A percentile compares a stretch with the other conserved stretches of the same genome.
Conservation (phyloP, 2,888 invertebrate genomes). For the Cheilosia variabilis region DNA sequence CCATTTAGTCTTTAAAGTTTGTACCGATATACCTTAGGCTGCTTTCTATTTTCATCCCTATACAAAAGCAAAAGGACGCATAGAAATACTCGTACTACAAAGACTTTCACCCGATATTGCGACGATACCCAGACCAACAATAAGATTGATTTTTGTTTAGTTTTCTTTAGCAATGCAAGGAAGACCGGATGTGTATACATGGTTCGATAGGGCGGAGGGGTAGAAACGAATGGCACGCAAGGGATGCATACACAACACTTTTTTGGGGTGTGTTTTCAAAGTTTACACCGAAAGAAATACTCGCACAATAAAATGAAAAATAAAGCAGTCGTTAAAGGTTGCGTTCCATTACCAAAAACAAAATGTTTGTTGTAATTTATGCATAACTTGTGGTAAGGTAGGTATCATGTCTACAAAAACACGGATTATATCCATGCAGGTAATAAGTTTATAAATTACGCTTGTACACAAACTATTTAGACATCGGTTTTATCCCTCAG, state of each 20-base stretch:
- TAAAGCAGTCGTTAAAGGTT: not conserved
- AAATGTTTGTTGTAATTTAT: slow-evolving; percentile 25
- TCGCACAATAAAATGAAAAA: not conserved
- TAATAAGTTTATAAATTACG: too few species aligned
- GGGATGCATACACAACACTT: not conserved
- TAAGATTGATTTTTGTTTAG: not conserved
- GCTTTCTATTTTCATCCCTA: slow-evolving; percentile 12
- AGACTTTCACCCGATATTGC: not conserved
- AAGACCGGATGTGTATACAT: slow-evolving; percentile 19
- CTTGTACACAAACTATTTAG: too few species aligned
- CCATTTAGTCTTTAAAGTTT: slow-evolving; percentile 3
- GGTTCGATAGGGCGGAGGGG: not conserved
- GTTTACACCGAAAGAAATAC: slow-evolving; percentile 18
- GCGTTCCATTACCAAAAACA: slow-evolving; percentile 21
- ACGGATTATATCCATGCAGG: too few species aligned
- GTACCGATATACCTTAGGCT: not conserved
- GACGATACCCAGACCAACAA: slow-evolving; percentile 14
- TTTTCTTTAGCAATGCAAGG: slow-evolving; percentile 3
- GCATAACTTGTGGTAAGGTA: too few species aligned
- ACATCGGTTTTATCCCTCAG: too few species aligned
- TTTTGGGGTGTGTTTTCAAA: slow-evolving; percentile 16
- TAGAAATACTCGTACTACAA: slow-evolving; percentile 15
- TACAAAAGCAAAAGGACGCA: slow-evolving; percentile 7
- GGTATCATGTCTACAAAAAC: too few species aligned
- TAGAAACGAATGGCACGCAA: slow-evolving; percentile 22